A percentile compares a stretch with the other conserved stretches of the same genome.
Conservation (phyloP, 2,888 invertebrate genomes). For the Parnassius mnemosyne region DNA sequence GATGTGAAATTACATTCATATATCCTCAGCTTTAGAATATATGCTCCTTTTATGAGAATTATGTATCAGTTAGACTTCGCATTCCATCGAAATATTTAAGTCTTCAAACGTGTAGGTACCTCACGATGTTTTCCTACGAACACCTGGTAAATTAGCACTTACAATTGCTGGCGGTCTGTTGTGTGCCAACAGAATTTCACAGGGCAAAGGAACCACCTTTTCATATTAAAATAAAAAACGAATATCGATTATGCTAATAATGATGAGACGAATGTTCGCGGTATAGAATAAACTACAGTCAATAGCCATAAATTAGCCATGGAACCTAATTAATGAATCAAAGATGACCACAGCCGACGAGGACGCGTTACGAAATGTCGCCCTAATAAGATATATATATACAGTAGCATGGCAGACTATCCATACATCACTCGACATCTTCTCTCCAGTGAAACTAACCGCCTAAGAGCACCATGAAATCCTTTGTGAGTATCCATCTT, state of each 20-base stretch:
- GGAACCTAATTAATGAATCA: constrained; percentile 4
- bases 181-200: no score
- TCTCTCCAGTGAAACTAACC: constrained; percentile 1
- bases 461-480: constrained; percentile 42
- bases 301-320: constrained; percentile 16
- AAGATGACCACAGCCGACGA: constrained; percentile 15
- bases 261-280: constrained; percentile 9
- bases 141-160: no score
- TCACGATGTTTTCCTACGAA: no score
- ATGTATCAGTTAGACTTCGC: no score
- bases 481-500: constrained; percentile 45
- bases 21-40: no score
- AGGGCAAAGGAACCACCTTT: not conserved
- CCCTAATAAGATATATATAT: constrained; percentile 28
- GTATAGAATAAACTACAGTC: constrained; percentile 3
- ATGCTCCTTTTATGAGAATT: no score
- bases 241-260: constrained; percentile 14
- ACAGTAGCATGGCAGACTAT: constrained; percentile 13
- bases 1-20: no score
- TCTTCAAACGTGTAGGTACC: no score
- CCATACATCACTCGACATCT: constrained; percentile 26
- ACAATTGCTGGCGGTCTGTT: no score
- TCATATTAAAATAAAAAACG: constrained; percentile 1
- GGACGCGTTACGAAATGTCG: constrained; percentile 31
- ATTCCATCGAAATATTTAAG: no score